Conservation (phyloP, 2,797 vertebrate species). For the Catamblyrhynchus diadema region DNA sequence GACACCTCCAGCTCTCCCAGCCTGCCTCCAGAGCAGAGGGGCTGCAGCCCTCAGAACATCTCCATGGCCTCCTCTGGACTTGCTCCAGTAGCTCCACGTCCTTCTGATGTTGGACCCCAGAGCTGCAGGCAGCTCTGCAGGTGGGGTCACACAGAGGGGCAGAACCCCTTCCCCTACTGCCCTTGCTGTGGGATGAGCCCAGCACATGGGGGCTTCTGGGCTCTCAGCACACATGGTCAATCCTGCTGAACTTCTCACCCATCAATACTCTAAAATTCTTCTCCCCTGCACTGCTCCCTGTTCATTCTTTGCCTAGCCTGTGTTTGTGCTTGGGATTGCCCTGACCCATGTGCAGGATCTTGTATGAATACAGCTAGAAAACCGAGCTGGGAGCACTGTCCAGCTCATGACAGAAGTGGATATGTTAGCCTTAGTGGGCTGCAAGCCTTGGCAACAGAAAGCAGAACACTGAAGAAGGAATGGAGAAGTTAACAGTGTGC, state of each 20-base stretch:
- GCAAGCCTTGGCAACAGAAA: neutral
- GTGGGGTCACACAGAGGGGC: neutral
- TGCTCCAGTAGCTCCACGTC: accelerated
- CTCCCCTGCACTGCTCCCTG: neutral
- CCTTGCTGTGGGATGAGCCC: neutral
- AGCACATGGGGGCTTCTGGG: neutral
- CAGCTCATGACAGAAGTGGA: neutral
- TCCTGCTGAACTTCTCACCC: neutral
- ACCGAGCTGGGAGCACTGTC: neutral
- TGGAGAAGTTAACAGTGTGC: neutral
- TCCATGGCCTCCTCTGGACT: accelerated
- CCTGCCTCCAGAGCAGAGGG: neutral
- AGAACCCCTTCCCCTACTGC: neutral
- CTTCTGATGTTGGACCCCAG: neutral
- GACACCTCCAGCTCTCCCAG: neutral
- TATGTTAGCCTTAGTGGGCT: neutral
- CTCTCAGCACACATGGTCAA: accelerated
- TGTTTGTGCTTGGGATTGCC: neutral
- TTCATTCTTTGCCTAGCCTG: neutral
- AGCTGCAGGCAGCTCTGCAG: neutral
- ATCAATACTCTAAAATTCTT: neutral
- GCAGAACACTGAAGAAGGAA: neutral
- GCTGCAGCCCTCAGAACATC: neutral
- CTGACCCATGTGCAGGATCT: accelerated
- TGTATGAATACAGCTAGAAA: neutral